Percentiles rank a stretch among this genome's conserved stretches.
These are phyloP conservation scores for Rhogogaster chlorosoma DNA, from an alignment of 2,888 invertebrate genomes.

Conservation along the genomic window DNA sequence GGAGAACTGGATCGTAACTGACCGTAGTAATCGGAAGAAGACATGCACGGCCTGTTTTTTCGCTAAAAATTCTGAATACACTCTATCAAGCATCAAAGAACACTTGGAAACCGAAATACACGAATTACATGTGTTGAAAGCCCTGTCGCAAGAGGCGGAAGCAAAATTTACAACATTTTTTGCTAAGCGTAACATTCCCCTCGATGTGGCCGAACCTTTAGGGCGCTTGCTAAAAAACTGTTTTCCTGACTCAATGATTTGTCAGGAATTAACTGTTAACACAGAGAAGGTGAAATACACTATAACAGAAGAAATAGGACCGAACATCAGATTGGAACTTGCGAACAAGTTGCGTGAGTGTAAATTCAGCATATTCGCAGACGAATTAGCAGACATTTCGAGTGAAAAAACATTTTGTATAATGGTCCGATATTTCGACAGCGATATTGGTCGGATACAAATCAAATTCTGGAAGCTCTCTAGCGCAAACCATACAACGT, in stretches of 20 bases:
- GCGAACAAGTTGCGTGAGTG: slow-evolving; percentile 58
- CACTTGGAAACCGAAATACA: background rate
- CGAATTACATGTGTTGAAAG: background rate
- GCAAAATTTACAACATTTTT: slow-evolving; percentile 54
- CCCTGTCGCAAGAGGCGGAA: slow-evolving; percentile 33
- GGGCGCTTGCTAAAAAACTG: slow-evolving; percentile 60
- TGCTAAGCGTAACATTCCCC: slow-evolving; percentile 51
- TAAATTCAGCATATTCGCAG: slow-evolving; percentile 64
- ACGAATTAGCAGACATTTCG: slow-evolving; percentile 65
- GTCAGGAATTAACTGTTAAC: slow-evolving; percentile 60
- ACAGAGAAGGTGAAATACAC: slow-evolving; percentile 60
- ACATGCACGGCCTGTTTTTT: slow-evolving; percentile 18
- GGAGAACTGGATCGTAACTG: background rate
- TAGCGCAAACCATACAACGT: slow-evolving; percentile 26
- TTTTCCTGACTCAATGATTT: slow-evolving; percentile 63
- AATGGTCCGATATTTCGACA: slow-evolving; percentile 56
- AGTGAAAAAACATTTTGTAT: slow-evolving; percentile 58
- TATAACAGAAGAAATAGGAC: slow-evolving; percentile 65
- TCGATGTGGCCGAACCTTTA: slow-evolving; percentile 51
- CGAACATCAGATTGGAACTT: slow-evolving; percentile 62
- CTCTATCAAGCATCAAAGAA: slow-evolving; percentile 12
- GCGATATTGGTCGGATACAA: slow-evolving; percentile 44
- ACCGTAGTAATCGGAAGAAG: background rate
- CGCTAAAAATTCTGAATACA: too few relatives aligned
- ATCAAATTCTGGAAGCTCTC: slow-evolving; percentile 61